These are phyloP conservation scores for Drosophila phalerata DNA, from an alignment of 2,888 invertebrate species.

Conservation along the genomic window DNA sequence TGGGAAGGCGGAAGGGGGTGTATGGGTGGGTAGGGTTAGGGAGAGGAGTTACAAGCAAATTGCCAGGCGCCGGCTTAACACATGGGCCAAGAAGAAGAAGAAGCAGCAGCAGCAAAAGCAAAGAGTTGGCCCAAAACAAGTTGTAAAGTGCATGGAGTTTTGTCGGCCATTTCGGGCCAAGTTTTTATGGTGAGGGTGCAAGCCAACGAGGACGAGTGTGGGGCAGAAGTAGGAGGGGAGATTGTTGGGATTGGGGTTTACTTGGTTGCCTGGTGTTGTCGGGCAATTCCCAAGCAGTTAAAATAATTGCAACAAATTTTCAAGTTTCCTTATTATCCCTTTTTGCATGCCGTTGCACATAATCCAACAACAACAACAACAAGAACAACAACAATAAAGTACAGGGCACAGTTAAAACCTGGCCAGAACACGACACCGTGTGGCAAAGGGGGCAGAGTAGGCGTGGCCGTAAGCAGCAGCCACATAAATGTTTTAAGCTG, in stretches of 20 bases:
- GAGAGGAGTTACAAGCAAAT: conserved; percentile 7
- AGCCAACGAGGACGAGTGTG: background rate
- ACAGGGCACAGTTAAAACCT: conserved; percentile 5
- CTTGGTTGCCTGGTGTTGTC: conserved; percentile 25
- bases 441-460: background rate
- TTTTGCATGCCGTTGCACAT: conserved; percentile 50
- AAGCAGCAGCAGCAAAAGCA: conserved; percentile 4
- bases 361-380: conserved; percentile 39
- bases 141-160: conserved; percentile 49
- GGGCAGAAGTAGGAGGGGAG: background rate
- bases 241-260: background rate
- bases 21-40: too few species aligned
- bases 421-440: conserved; percentile 12
- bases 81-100: conserved; percentile 21
- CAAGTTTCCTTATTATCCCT: conserved; percentile 65
- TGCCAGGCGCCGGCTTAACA: conserved; percentile 36
- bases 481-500: conserved; percentile 78
- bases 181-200: conserved; percentile 26
- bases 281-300: conserved; percentile 67
- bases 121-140: conserved; percentile 44
- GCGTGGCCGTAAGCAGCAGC: conserved; percentile 60
- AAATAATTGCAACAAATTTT: conserved; percentile 76
- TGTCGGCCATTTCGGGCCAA: conserved; percentile 29
- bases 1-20: background rate
- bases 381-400: conserved; percentile 8